Conservation (phyloP, 2,113 vertebrate genomes). For the Anoplopoma fimbria region DNA sequence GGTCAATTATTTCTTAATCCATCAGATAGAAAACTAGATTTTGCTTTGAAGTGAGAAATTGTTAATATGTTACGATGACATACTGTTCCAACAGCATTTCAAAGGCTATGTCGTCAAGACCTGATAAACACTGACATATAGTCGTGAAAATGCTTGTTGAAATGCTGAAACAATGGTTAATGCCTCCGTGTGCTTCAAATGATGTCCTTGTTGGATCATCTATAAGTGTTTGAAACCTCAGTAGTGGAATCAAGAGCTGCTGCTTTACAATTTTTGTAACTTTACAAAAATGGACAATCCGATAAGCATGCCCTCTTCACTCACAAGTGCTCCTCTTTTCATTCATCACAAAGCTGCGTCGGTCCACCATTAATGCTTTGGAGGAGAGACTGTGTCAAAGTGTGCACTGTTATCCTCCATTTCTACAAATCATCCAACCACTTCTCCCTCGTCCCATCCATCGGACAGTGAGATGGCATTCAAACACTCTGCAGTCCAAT, state of each 20-base stretch:
- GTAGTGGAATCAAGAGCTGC: not conserved
- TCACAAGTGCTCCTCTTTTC: not conserved
- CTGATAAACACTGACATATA: not conserved
- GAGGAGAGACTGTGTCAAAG: not conserved
- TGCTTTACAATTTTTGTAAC: not conserved
- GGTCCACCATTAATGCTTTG: not conserved
- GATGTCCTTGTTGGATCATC: not conserved
- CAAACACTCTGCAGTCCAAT: not conserved
- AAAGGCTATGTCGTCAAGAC: not conserved
- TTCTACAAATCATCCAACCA: not conserved
- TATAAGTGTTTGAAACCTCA: not conserved
- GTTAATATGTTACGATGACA: not conserved
- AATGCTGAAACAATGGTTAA: not conserved
- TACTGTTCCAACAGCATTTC: not conserved
- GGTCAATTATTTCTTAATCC: not conserved
- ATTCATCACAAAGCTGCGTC: not conserved
- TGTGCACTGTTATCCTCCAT: not conserved
- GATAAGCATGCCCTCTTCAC: not conserved
- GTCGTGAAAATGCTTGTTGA: not conserved
- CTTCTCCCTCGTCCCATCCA: not conserved
- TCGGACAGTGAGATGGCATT: not conserved
- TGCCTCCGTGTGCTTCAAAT: not conserved
- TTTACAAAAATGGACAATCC: not conserved
- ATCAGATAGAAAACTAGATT: not conserved
- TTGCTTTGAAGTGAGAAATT: not conserved